A percentile compares a stretch with the other conserved stretches of the same genome.
Conservation (phyloP, 2,797 vertebrate species). For the Parauchenoglanis punctatus region DNA sequence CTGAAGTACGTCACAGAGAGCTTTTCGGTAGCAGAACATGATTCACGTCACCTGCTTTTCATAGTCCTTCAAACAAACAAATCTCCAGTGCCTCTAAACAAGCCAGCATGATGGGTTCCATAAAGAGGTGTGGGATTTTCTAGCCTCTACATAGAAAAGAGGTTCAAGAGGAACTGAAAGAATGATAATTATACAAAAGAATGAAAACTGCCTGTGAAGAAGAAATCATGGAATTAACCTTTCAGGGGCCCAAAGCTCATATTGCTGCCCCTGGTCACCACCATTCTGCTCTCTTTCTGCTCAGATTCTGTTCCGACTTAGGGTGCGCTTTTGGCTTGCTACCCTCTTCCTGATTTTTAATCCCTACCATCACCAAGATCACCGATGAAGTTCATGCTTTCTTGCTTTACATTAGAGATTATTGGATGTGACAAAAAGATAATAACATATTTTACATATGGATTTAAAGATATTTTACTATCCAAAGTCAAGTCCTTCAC, state of each 20-base stretch:
- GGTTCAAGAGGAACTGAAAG: constrained; percentile 4
- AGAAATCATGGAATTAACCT: background rate
- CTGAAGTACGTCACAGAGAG: constrained; percentile 46
- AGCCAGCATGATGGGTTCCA: constrained; percentile 31
- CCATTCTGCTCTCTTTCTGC: background rate
- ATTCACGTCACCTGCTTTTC: constrained; percentile 49
- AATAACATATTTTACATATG: background rate
- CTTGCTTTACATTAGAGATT: background rate
- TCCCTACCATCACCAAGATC: background rate
- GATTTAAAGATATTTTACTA: background rate
- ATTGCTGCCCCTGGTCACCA: background rate
- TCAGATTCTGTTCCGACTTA: background rate
- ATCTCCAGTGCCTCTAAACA: constrained; percentile 51
- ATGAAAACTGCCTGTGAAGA: background rate
- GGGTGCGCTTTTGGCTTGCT: background rate
- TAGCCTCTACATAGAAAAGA: background rate
- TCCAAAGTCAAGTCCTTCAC: background rate
- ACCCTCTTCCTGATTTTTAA: background rate
- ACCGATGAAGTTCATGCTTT: background rate
- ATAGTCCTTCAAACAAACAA: constrained; percentile 52
- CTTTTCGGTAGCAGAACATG: constrained; percentile 45
- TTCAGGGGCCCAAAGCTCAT: constrained; percentile 13
- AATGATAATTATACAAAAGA: constrained; percentile 10
- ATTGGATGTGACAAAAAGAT: background rate
- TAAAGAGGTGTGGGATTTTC: constrained; percentile 7